Evolutionary conservation across 2,888 invertebrate genomes (phyloP), one percentile per base, ranked within the genome.

Genomic region (Drosophila aldrichi): DNA sequence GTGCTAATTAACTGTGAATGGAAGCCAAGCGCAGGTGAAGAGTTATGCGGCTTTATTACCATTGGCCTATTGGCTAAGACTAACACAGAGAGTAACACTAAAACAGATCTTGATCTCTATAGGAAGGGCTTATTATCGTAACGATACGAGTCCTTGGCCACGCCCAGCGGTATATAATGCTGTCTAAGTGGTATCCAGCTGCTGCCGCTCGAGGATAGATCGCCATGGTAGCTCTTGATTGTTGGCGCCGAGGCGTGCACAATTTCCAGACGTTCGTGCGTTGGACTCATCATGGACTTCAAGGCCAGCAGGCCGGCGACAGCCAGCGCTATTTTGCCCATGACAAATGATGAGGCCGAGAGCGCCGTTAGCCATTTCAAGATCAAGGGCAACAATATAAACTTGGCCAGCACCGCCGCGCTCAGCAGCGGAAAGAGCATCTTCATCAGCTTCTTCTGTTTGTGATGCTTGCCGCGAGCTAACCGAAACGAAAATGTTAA

Each of bases 341-440:
- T 90, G 32, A 93, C 80, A 75, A 92, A 92, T 7, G 93, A 91
- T 18, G 92, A 90, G 70, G 95, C 95, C 25, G 96, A 95, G 55
- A 96, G 91, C 44, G 96, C 94, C 1, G 96, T 95, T 71, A 96
- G 91, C 2, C 95, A 94, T 84, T 96, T 96, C 59, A 96, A 90
- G 0, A 95, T 94, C 40, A 96, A 92, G 0, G 96, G 96, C 54
- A 96, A 92, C 10, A 96, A 82, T 2, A 96, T 91, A 40, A 95
- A 94, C 90, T 96, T 96, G 1, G 96, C 95, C 56, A 96, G 93
- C 20, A 96, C 84, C 29, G 95, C 92, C 0, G 95, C 96, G 22
- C 96, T 80, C 20, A 96, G 90, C 70, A 96, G 57, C 0, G 96
- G 95, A 74, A 95, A 91, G 62, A 96, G 90, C 76, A 94, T 94